Conservation (phyloP, 2,888 invertebrate genomes). For the Caenorhabditis uteleia region DNA sequence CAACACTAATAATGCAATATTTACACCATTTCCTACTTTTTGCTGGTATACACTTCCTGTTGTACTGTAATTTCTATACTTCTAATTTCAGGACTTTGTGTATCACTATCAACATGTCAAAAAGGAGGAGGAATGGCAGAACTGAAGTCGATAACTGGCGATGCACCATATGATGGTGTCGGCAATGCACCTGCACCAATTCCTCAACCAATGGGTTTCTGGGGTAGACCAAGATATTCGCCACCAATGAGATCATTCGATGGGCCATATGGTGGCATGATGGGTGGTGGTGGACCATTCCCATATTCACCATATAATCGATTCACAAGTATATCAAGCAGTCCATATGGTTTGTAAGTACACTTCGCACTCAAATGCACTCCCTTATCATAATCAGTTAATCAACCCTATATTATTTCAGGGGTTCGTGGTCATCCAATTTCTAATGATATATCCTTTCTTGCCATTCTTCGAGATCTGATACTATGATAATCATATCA, state of each 20-base stretch:
- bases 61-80: conserved; percentile 3
- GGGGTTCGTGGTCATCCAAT: conserved; percentile 36
- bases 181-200: conserved; percentile 53
- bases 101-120: conserved; percentile 7
- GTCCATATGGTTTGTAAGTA: conserved; percentile 55
- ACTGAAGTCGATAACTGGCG: conserved; percentile 50
- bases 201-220: conserved; percentile 54
- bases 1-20: conserved; percentile 4
- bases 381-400: too few species aligned
- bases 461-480: conserved; percentile 22
- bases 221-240: conserved; percentile 51
- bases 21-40: conserved; percentile 10
- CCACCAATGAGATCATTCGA: conserved; percentile 27
- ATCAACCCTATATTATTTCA: conserved; percentile 5
- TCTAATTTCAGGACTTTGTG: not conserved
- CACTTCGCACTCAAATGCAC: not conserved
- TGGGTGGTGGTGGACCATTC: conserved; percentile 23
- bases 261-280: conserved; percentile 31
- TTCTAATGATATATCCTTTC: conserved; percentile 21
- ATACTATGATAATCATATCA: conserved; percentile 12
- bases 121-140: conserved; percentile 51
- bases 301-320: conserved; percentile 35
- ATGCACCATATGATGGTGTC: conserved; percentile 48
- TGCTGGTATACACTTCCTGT: conserved; percentile 16
- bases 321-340: conserved; percentile 40